Conservation (phyloP, 2,888 invertebrate species). For the Agrotis exclamationis region DNA sequence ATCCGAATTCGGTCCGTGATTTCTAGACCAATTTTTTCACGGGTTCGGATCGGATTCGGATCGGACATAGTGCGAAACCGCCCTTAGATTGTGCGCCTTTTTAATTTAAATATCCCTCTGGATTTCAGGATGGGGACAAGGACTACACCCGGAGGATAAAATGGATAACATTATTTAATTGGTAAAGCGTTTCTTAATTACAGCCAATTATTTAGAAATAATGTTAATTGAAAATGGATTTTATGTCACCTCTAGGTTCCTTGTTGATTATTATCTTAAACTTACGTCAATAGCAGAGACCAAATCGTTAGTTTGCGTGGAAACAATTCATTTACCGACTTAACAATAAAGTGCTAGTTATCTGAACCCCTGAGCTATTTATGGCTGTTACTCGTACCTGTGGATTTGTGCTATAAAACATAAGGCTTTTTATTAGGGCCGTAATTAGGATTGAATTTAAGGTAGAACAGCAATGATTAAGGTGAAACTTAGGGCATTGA, state of each 20-base stretch:
- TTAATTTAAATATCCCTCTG: background rate
- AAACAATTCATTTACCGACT: slow-evolving; percentile 15
- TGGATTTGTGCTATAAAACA: background rate
- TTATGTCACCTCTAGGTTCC: background rate
- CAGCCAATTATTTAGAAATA: slow-evolving; percentile 18
- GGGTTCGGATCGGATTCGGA: no score
- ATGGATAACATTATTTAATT: background rate
- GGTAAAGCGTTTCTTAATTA: slow-evolving; percentile 32
- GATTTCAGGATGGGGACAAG: background rate
- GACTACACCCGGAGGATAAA: background rate
- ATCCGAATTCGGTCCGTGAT: no score
- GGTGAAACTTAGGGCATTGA: no score
- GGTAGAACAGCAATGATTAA: no score
- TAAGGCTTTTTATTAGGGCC: no score
- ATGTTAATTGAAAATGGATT: background rate
- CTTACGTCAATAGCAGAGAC: background rate
- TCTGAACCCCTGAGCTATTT: background rate
- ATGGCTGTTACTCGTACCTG: background rate
- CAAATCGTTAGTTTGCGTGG: slow-evolving; percentile 28
- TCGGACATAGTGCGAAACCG: no score
- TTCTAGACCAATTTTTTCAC: no score
- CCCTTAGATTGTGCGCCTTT: background rate
- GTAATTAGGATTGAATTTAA: no score
- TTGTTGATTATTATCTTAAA: background rate
- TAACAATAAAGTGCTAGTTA: slow-evolving; percentile 6